Base-by-base conservation (phyloP, 2,888 invertebrate species). In the Podotricha telesiphe region DNA sequence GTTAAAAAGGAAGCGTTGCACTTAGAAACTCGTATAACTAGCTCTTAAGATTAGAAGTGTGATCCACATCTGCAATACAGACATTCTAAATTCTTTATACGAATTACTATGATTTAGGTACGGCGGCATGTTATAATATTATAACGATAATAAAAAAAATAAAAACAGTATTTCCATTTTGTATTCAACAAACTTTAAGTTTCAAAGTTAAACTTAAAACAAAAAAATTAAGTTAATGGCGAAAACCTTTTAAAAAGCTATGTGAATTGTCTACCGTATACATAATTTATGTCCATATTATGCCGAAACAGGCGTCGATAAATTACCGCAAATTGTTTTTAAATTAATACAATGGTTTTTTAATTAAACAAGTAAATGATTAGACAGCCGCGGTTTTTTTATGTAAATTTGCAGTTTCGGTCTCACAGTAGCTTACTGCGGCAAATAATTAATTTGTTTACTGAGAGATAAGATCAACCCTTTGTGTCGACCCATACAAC, bases 371-470 rank as follows among this genome's bases (percentile, higher is more conserved):
- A 68, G 59, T 64, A n/a, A 64, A 20, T 53, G 53, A 53, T 64
- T n/a, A 47, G 17, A 17, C 55, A 64, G 79, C 77, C 72, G 74
- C 77, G 34, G 55, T 34, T 55, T 17, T 55, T 55, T 55, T 11
- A 55, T 55, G 55, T 55, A 55, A 55, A 55, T 55, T 55, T 17
- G 55, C 55, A 55, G 19, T 73, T 74, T 73, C 70, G 20, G 73
- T 79, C 78, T 51, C 63, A 79, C 74, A 77, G 82, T 79, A 83
- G 82, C 83, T 71, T 61, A 70, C 75, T 72, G 77, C 68, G 53
- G 73, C 69, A 79, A 82, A 79, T 82, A 82, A 85, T 80, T 84
- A 84, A 86, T 86, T 82, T 85, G 87, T 86, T 86, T 83, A 85
- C 85, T 82, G 80, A 73, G 71, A 81, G 86, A 86, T 85, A 87